These are phyloP conservation scores for Pogonognathellus flavescens DNA, from an alignment of 1,140 invertebrate species.

Conservation along the genomic window DNA sequence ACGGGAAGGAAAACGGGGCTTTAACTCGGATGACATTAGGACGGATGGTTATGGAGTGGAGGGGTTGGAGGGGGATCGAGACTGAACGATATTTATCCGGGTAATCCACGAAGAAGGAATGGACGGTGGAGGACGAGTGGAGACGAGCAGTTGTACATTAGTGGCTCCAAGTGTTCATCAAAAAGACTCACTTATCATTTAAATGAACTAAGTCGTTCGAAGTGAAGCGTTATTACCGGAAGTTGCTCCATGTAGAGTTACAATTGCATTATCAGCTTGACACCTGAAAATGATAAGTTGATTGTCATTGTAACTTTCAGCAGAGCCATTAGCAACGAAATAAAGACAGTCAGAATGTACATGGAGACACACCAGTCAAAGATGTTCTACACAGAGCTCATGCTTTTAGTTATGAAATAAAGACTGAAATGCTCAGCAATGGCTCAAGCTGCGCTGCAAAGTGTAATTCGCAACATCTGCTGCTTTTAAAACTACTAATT, in stretches of 20 bases:
- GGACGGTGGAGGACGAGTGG: not conserved
- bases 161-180: slow-evolving; percentile 30
- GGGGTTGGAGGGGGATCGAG: not conserved
- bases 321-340: no score
- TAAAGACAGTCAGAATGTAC: no score
- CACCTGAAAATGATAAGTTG: slow-evolving; percentile 50
- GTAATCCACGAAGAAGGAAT: slow-evolving; percentile 15
- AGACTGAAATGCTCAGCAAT: no score
- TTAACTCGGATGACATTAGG: not conserved
- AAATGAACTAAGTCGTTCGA: slow-evolving; percentile 38
- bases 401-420: no score
- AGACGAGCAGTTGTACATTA: not conserved
- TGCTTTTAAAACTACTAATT: no score
- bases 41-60: not conserved
- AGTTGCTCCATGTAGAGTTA: slow-evolving; percentile 30
- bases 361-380: no score
- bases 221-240: slow-evolving; percentile 15
- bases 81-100: not conserved
- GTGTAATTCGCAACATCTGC: no score
- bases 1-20: not conserved
- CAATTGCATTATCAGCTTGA: slow-evolving; percentile 53
- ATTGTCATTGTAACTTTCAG: not conserved
- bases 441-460: no score
- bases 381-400: no score
- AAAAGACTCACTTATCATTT: slow-evolving; percentile 13